Evolutionary conservation across 1,140 invertebrate genomes (phyloP), one percentile per base, ranked within the genome.

Genomic region (Tetramorium parvispinum): DNA sequence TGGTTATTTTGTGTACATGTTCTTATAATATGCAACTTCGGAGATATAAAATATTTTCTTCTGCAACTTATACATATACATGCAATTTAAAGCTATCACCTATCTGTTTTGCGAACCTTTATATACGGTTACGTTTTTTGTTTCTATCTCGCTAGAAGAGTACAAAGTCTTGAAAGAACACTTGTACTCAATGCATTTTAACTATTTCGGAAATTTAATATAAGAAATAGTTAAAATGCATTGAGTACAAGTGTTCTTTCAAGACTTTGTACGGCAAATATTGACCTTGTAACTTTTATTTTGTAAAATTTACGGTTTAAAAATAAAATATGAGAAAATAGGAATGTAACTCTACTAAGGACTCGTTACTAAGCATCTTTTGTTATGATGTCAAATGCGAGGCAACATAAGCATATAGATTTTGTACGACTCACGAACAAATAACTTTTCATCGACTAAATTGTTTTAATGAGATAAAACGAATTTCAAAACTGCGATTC

Each of bases 31-130:
- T 46, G 21, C 8, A 83, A 59, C 46, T 83, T 81, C 46, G 27
- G 24, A 73, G 16, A 83, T 75, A 49, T 32, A 70, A 70, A 81
- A 81, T 82, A 43, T 59, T 83, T 83, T 59, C 0, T 73, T 83
- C 7, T 83, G 18, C 27, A 75, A 83, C 4, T 59, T 82, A 82
- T 82, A 59, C 21, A 70, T 16, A 32, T 32, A 32, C 46, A 43
- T 68, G 61, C 63, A 55, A 27, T 81, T 70, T 43, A 55, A 70
- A 81, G 8, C 16, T 81, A 24, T 8, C 13, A 8, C 24, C 13
- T 75, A 55, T 75, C 32, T 81, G 43, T 68, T 55, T 68, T 13
- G 21, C 32, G 27, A 63, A 51, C 32, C 55, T 43, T 81, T 51
- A 49, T 11, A 46, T 6, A 49, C 53, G 21, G 46, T 27, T 32